Evolutionary conservation across 1,140 invertebrate genomes (phyloP).

Genomic region (Micrasema longulum): DNA sequence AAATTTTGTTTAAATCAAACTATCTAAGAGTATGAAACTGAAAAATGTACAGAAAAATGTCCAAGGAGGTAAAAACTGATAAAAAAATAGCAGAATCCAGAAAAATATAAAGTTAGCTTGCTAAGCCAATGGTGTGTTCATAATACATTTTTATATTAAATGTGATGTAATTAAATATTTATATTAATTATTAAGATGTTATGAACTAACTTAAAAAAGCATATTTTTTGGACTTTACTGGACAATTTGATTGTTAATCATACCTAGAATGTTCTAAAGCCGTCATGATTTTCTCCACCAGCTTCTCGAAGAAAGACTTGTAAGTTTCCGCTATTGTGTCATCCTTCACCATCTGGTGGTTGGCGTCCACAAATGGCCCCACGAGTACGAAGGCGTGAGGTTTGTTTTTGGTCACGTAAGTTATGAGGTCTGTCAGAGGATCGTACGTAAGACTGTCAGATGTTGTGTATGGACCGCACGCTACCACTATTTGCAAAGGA

Average conservation of each 20-base stretch:
- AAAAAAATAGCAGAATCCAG: too few species aligned
- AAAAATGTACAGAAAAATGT: too few species aligned
- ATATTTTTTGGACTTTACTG: not conserved
- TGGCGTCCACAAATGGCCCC: slow-evolving; percentile 85
- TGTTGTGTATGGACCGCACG: slow-evolving; percentile 85
- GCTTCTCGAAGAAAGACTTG: slow-evolving; percentile 77
- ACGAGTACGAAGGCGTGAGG: slow-evolving; percentile 86
- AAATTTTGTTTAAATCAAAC: too few species aligned
- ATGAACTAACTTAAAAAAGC: too few species aligned
- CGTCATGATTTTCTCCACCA: slow-evolving; percentile 74
- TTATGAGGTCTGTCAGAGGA: slow-evolving; percentile 82
- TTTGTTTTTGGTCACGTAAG: slow-evolving; percentile 74
- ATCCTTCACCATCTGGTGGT: slow-evolving; percentile 72
- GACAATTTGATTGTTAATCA: not conserved
- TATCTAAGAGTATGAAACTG: too few species aligned
- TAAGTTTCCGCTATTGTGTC: slow-evolving; percentile 72
- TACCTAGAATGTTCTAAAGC: slow-evolving; percentile 53
- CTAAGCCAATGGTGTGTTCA: too few species aligned
- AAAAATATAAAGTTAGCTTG: too few species aligned
- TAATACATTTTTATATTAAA: not conserved
- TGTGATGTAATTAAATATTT: not conserved
- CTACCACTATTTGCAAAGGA: slow-evolving; percentile 78
- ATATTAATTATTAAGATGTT: not conserved
- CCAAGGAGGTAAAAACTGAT: too few species aligned
- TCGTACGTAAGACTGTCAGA: slow-evolving; percentile 82